phyloP scores from a whole-genome alignment of 2,888 invertebrate genomes.

The Sclerodermus sp. region DNA sequence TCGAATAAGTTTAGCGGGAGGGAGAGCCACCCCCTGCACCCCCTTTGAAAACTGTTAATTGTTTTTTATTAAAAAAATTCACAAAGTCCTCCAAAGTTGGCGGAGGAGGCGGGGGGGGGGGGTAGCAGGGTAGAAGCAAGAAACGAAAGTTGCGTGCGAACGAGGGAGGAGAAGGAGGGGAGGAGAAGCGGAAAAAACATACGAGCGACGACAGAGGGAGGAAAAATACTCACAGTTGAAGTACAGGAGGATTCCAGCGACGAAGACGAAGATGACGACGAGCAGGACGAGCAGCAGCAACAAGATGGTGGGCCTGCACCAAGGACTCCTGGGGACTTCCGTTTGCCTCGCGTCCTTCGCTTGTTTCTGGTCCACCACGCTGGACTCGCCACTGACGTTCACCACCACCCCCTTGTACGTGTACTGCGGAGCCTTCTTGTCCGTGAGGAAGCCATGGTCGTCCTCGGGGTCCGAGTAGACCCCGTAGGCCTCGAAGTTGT shows the following conservation, averaged over 20 bases:
- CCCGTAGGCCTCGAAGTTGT: constrained; percentile 55
- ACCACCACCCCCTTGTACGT: constrained; percentile 55
- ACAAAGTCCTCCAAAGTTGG: too few relatives aligned
- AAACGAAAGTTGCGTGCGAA: too few relatives aligned
- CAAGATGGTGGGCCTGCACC: constrained; percentile 64
- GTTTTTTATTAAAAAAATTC: too few relatives aligned
- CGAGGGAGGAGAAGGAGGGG: too few relatives aligned
- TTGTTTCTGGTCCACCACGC: constrained; percentile 52
- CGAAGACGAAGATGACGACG: constrained; percentile 63
- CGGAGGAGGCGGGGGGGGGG: too few relatives aligned
- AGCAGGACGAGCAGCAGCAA: constrained; percentile 63
- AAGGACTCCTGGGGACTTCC: constrained; percentile 58
- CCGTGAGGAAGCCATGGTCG: constrained; percentile 51
- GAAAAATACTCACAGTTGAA: constrained; percentile 66
- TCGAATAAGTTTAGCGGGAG: too few relatives aligned
- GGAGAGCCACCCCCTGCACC: too few relatives aligned
- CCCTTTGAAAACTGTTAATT: too few relatives aligned
- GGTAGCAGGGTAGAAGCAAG: too few relatives aligned
- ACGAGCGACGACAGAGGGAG: too few relatives aligned
- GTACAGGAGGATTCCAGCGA: constrained; percentile 65
- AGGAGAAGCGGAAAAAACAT: neutral
- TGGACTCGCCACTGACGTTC: constrained; percentile 53
- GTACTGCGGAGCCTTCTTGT: constrained; percentile 51
- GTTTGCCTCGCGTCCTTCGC: constrained; percentile 47
- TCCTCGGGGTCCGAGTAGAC: constrained; percentile 56